Evolutionary conservation across 2,888 invertebrate species (phyloP).

Genomic region (Lithophane socia): DNA sequence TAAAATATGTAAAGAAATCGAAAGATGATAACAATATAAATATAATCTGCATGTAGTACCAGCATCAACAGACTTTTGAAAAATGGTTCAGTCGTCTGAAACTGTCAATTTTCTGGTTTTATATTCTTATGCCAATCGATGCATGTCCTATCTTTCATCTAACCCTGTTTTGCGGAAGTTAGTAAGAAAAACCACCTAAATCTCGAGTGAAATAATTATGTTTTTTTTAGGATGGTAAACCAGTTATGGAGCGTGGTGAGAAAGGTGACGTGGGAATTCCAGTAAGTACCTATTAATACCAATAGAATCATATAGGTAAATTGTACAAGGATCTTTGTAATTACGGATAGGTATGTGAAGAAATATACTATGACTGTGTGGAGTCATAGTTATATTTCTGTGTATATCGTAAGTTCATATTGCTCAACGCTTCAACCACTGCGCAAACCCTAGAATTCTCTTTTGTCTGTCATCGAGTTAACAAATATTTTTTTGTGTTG

Average conservation of each 20-base stretch:
- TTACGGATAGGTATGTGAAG: background rate
- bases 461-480: no score
- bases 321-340: background rate
- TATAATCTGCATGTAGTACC: background rate
- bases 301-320: background rate
- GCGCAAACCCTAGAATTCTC: background rate
- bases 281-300: constrained; percentile 10
- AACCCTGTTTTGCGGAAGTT: background rate
- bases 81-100: background rate
- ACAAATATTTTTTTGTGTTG: background rate
- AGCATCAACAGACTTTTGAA: background rate
- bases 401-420: background rate
- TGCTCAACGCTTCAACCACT: background rate
- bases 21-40: background rate
- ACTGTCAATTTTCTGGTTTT: no score
- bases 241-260: constrained; percentile 19
- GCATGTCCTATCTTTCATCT: background rate
- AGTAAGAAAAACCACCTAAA: no score
- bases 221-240: constrained; percentile 10
- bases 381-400: no score
- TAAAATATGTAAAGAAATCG: background rate
- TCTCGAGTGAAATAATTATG: background rate
- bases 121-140: background rate
- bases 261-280: constrained; percentile 5
- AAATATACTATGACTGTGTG: background rate